Conservation (phyloP, 2,888 invertebrate genomes). For the Ennomos erosarius region DNA sequence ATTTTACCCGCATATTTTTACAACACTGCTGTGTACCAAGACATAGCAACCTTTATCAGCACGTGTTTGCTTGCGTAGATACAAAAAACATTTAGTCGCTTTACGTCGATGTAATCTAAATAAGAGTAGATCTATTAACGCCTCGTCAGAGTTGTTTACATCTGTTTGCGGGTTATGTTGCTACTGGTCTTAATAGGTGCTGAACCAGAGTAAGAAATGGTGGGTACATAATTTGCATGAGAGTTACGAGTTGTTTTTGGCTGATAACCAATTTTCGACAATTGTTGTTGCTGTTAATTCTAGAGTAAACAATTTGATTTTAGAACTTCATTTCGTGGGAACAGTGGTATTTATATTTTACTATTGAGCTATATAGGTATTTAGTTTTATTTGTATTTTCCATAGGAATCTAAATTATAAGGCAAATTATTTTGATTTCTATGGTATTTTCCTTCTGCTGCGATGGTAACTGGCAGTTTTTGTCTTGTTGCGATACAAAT, state of each 20-base stretch:
- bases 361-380: too few species aligned
- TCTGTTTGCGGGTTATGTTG: constrained; percentile 18
- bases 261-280: constrained; percentile 3
- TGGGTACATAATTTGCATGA: not conserved
- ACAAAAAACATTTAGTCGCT: constrained; percentile 11
- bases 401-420: too few species aligned
- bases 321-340: too few species aligned
- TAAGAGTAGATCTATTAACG: constrained; percentile 23
- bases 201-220: constrained; percentile 6
- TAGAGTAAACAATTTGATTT: too few species aligned
- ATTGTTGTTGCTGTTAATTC: not conserved
- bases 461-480: too few species aligned
- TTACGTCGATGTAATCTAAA: constrained; percentile 25
- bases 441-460: too few species aligned
- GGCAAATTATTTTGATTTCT: too few species aligned
- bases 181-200: constrained; percentile 10
- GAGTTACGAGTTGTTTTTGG: constrained; percentile 19
- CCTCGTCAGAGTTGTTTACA: constrained; percentile 26
- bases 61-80: constrained; percentile 18
- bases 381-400: too few species aligned
- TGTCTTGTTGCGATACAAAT: too few species aligned
- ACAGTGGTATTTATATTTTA: too few species aligned
- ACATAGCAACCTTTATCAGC: constrained; percentile 13
- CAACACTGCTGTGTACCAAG: too few species aligned
- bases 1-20: too few species aligned